phyloP scores from a whole-genome alignment of 2,797 vertebrate species.

The Myoxocephalus aenaeus region DNA sequence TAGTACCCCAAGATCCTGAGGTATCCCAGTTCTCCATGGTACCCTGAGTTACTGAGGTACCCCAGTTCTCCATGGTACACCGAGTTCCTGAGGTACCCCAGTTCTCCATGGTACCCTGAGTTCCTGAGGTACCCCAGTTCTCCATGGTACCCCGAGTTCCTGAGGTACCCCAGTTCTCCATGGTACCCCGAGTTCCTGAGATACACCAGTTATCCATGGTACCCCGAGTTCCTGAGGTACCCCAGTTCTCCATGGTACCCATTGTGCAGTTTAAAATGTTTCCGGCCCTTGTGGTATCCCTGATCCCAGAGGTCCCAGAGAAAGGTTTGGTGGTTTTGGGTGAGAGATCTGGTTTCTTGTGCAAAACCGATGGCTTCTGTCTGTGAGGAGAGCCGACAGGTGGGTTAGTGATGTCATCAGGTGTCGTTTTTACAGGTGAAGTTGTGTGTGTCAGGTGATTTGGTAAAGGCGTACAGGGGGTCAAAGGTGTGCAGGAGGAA shows the following conservation, averaged over 20 bases:
- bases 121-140: background rate
- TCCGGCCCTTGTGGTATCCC: background rate
- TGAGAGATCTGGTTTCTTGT: conserved; percentile 88
- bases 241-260: background rate
- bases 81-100: too few relatives aligned
- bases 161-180: background rate
- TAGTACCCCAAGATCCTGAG: background rate
- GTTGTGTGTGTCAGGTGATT: background rate
- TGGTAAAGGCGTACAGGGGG: background rate
- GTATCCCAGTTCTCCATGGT: background rate
- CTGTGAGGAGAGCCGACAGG: conserved; percentile 57
- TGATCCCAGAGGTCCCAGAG: conserved; percentile 16
- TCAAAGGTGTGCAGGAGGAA: background rate
- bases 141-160: background rate
- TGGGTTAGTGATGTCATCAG: conserved; percentile 32
- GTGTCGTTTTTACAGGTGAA: background rate
- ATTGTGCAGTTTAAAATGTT: background rate
- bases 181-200: background rate
- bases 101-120: background rate
- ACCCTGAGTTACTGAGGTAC: background rate
- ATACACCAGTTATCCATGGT: background rate
- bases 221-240: background rate
- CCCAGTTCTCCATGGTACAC: background rate
- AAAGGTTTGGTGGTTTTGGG: conserved; percentile 58
- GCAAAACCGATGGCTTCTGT: conserved; percentile 86